phyloP scores from a whole-genome alignment of 2,797 vertebrate species.

The Sebastes hopkinsi region DNA sequence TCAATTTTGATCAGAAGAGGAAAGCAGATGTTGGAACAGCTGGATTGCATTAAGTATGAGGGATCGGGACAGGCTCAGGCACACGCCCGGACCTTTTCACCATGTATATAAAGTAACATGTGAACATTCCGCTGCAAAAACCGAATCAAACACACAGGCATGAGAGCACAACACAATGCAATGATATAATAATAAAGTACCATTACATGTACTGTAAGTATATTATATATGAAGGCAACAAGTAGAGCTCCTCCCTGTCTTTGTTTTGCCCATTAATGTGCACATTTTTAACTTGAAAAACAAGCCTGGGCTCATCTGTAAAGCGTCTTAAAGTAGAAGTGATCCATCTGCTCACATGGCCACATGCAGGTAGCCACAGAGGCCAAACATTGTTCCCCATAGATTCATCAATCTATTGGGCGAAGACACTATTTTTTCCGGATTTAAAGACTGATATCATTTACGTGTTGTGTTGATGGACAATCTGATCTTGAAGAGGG shows the following conservation, averaged over 20 bases:
- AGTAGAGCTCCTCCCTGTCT: background rate
- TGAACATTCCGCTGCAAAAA: background rate
- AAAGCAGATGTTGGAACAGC: slow-evolving; percentile 36
- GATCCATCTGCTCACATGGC: background rate
- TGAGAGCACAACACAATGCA: background rate
- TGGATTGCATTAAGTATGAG: background rate
- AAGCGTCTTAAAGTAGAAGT: background rate
- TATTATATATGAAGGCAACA: background rate
- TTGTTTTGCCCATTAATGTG: background rate
- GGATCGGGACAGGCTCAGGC: background rate
- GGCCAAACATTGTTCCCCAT: background rate
- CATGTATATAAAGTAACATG: background rate
- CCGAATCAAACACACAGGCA: background rate
- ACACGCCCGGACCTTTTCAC: background rate
- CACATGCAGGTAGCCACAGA: too few species aligned
- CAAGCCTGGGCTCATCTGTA: too few species aligned
- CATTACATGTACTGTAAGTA: background rate
- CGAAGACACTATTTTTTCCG: background rate
- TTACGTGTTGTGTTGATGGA: background rate
- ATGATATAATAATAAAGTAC: too few species aligned
- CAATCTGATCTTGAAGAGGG: background rate
- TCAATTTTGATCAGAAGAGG: slow-evolving; percentile 1
- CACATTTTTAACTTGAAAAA: background rate
- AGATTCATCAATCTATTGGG: background rate
- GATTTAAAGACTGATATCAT: background rate